A percentile compares a stretch with the other conserved stretches of the same genome.
Evolutionary conservation across 2,888 invertebrate genomes (phyloP).

Genomic region (Netelia virgata): DNA sequence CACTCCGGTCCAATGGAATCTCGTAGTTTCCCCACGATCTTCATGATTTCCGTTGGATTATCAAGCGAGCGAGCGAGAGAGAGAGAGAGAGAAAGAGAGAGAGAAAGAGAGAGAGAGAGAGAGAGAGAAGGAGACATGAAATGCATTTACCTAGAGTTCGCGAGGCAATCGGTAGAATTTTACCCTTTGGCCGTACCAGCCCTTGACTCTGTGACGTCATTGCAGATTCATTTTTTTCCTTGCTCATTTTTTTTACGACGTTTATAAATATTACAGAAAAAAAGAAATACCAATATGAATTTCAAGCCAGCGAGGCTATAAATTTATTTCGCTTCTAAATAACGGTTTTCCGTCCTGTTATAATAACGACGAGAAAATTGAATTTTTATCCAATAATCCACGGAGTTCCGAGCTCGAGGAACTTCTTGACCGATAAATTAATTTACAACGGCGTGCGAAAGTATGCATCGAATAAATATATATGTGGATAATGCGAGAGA

Average conservation of each 20-base stretch:
- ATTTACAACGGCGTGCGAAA: not conserved
- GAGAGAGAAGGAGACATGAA: constrained; percentile 22
- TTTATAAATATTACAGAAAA: constrained; percentile 17
- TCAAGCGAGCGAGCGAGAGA: not conserved
- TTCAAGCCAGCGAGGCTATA: constrained; percentile 16
- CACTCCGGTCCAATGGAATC: constrained; percentile 74
- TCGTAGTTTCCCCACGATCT: constrained; percentile 70
- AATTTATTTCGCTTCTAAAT: constrained; percentile 43
- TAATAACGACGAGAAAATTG: constrained; percentile 15
- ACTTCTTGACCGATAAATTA: not conserved
- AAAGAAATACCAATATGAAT: constrained; percentile 5
- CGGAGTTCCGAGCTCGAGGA: not conserved
- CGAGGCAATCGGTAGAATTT: constrained; percentile 21
- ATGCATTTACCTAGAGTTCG: constrained; percentile 59
- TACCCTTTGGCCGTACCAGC: constrained; percentile 18
- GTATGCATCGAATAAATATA: not conserved
- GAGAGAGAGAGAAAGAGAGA: not conserved
- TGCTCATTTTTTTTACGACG: constrained; percentile 34
- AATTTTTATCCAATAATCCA: constrained; percentile 29
- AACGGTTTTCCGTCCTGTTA: constrained; percentile 11
- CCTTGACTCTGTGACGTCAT: constrained; percentile 56
- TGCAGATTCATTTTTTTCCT: constrained; percentile 20
- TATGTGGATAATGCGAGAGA: not conserved
- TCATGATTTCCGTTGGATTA: constrained; percentile 63
- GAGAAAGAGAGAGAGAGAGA: not conserved